Conservation (phyloP, 2,888 invertebrate species). For the Xestia c-nigrum region DNA sequence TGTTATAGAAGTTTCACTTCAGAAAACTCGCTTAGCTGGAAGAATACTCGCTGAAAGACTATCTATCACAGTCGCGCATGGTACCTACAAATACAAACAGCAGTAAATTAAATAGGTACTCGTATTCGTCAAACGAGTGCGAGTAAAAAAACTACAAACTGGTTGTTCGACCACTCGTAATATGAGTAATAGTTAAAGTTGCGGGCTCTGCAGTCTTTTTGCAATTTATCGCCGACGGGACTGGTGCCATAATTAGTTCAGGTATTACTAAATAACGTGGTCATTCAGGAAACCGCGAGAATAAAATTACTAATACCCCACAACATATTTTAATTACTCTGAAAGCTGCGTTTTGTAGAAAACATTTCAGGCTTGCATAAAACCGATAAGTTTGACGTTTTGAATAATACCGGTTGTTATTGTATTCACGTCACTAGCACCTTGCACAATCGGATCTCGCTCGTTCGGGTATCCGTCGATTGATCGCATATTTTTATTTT, state of each 20-base stretch:
- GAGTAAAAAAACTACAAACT: background rate
- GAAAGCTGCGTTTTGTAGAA: background rate
- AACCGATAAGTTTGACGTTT: conserved; percentile 18
- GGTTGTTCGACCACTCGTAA: background rate
- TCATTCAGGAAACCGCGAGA: background rate
- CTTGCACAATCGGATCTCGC: conserved; percentile 40
- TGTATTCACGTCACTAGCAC: conserved; percentile 19
- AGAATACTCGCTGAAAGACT: no score
- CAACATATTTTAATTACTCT: background rate
- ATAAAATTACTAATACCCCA: background rate
- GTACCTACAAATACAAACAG: no score
- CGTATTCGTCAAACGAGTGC: no score
- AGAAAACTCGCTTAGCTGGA: no score
- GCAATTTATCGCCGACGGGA: background rate
- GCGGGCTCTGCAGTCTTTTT: background rate
- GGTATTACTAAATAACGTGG: background rate
- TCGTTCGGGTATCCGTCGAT: conserved; percentile 61
- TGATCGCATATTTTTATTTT: conserved; percentile 71
- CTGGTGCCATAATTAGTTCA: background rate
- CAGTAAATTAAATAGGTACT: no score
- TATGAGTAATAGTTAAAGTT: no score
- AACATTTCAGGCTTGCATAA: background rate
- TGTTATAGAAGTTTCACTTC: no score
- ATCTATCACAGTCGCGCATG: no score
- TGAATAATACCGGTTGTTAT: conserved; percentile 32